Conservation (phyloP, 2,888 invertebrate genomes). For the Orthosia cruda region DNA sequence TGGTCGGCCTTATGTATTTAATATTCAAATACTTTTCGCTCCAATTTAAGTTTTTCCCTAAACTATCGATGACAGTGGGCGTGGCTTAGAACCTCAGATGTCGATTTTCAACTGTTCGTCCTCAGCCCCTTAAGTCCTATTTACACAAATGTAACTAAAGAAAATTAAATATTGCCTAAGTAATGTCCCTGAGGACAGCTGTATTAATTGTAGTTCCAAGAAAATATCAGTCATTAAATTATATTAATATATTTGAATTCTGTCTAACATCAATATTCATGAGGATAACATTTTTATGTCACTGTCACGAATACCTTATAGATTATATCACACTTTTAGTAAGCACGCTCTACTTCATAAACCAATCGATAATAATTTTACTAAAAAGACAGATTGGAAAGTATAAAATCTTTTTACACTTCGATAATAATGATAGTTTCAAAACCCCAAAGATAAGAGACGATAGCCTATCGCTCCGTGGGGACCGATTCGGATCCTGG, state of each 20-base stretch:
- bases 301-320: neutral
- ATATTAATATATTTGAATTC: neutral
- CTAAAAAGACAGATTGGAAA: neutral
- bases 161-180: neutral
- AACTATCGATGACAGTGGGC: no score
- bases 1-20: no score
- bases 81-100: no score
- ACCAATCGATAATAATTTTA: neutral
- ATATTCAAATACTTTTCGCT: no score
- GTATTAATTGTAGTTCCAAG: neutral
- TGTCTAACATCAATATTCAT: neutral
- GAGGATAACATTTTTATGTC: neutral
- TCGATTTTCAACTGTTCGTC: no score
- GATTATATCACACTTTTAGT: neutral
- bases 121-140: no score
- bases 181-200: neutral
- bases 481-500: slow-evolving; percentile 6
- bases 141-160: neutral
- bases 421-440: slow-evolving; percentile 16
- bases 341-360: neutral
- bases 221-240: neutral
- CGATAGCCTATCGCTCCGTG: neutral
- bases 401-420: neutral
- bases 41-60: no score
- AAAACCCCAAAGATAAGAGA: slow-evolving; percentile 5